A percentile compares a stretch with the other conserved stretches of the same genome.
These are phyloP conservation scores for Paelopatides confundens DNA, from an alignment of 53 echinoderm and acorn worm genomes.

Conservation along the genomic window DNA sequence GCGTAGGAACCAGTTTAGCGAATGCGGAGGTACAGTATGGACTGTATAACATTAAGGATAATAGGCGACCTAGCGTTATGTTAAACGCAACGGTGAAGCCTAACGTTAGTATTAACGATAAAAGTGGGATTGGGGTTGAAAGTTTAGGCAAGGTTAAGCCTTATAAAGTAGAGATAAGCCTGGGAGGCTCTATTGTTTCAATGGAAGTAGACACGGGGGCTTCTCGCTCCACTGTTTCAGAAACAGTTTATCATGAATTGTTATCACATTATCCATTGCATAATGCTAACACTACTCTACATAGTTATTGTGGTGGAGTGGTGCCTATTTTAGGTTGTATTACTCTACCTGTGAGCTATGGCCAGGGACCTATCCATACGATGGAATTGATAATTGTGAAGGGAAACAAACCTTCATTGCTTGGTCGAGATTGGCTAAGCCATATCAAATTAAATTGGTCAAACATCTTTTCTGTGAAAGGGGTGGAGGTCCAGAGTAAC, in stretches of 20 bases:
- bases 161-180: background rate
- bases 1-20: background rate
- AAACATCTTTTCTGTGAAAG: conserved; percentile 35
- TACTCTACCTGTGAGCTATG: conserved; percentile 48
- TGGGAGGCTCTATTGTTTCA: background rate
- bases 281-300: background rate
- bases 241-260: background rate
- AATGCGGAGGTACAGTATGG: conserved; percentile 14
- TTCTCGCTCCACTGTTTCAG: background rate
- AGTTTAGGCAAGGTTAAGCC: background rate
- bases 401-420: conserved; percentile 52
- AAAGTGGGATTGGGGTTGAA: background rate
- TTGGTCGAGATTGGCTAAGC: conserved; percentile 52
- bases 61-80: no score
- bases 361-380: background rate
- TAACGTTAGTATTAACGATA: no score
- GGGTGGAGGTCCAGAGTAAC: no score
- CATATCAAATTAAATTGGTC: conserved; percentile 55
- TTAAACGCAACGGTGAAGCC: no score
- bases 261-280: background rate
- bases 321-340: conserved; percentile 2
- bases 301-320: conserved; percentile 20
- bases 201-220: conserved; percentile 1
- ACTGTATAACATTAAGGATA: background rate
- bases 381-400: conserved; percentile 50